These are phyloP conservation scores for Camponotus pennsylvanicus DNA, from an alignment of 1,140 invertebrate genomes.

Conservation along the genomic window DNA sequence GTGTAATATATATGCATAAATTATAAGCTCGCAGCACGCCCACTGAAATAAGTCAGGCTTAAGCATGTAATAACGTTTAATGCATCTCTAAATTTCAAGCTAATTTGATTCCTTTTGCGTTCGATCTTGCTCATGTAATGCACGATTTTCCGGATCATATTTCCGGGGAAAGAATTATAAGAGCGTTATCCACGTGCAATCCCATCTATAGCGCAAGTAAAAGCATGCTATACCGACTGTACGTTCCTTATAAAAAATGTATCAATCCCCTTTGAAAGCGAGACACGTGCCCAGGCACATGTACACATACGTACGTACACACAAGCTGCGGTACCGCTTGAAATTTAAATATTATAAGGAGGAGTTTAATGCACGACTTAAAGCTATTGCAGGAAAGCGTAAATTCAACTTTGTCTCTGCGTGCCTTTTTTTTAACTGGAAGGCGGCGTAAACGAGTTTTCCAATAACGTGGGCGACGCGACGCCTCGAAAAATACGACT, in stretches of 20 bases:
- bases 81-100: conserved; percentile 3
- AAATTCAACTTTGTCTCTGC: conserved; percentile 39
- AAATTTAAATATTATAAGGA: conserved; percentile 39
- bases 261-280: conserved; percentile 46
- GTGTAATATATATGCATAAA: not conserved
- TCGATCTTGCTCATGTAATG: not conserved
- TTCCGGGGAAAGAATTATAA: conserved; percentile 31
- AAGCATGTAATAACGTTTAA: conserved; percentile 14
- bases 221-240: not conserved
- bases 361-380: conserved; percentile 40
- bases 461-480: conserved; percentile 24
- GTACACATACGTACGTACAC: no score
- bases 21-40: conserved; percentile 18
- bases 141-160: conserved; percentile 5
- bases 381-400: conserved; percentile 11
- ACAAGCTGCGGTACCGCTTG: not conserved
- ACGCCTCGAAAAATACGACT: conserved; percentile 14
- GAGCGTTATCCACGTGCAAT: conserved; percentile 2
- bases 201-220: conserved; percentile 8
- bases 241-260: conserved; percentile 48
- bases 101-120: not conserved
- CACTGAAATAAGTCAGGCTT: not conserved
- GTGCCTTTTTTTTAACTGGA: conserved; percentile 13
- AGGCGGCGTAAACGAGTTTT: conserved; percentile 26
- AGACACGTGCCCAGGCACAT: conserved; percentile 28